A percentile compares a stretch with the other conserved stretches of the same genome.
These are phyloP conservation scores for Pycnonotus jocosus DNA, from an alignment of 2,113 vertebrate genomes.

Conservation along the genomic window DNA sequence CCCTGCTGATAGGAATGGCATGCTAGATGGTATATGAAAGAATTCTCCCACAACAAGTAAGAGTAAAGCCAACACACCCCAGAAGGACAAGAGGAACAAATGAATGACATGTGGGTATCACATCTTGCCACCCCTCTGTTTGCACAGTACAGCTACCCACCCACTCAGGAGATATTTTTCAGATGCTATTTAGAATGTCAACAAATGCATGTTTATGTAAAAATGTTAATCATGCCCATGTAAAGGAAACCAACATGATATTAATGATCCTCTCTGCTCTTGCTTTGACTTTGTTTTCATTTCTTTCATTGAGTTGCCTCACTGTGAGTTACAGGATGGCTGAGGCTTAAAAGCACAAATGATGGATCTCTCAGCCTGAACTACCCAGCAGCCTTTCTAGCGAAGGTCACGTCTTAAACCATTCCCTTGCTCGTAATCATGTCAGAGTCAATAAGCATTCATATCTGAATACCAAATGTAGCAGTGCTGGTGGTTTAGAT, in stretches of 20 bases:
- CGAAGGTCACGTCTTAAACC: background rate
- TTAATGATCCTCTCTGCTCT: background rate
- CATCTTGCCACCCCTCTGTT: background rate
- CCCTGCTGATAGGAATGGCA: background rate
- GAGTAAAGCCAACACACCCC: background rate
- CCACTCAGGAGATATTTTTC: background rate
- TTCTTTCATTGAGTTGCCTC: background rate
- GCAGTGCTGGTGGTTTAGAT: conserved; percentile 23
- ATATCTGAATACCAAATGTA: conserved; percentile 11
- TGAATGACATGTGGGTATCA: background rate
- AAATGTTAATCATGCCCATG: background rate
- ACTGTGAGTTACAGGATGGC: background rate
- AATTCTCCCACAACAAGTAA: background rate
- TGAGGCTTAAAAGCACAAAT: background rate
- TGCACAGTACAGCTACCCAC: background rate
- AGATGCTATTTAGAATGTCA: background rate
- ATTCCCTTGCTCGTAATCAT: background rate
- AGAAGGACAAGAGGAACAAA: background rate
- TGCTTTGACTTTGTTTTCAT: conserved; percentile 10
- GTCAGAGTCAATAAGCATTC: conserved; percentile 53
- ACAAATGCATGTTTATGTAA: background rate
- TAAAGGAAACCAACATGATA: background rate
- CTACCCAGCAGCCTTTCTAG: conserved; percentile 5
- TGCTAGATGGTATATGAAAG: background rate
- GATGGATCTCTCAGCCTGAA: conserved; percentile 30